phyloP scores from a whole-genome alignment of 2,797 vertebrate genomes.

The Capromys pilorides region DNA sequence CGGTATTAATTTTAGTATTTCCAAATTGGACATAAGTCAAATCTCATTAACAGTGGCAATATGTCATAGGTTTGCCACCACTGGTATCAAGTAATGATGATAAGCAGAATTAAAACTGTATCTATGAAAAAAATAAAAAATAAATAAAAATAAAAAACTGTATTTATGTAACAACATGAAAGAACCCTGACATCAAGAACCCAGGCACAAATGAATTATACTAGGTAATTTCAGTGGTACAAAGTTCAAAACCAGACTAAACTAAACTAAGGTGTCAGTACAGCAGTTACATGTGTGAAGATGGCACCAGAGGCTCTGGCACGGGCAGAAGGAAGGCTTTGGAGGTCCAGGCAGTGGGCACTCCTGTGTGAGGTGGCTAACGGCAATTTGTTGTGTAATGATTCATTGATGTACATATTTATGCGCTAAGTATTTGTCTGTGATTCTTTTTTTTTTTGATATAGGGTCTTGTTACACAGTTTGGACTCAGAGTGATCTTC shows the following conservation, averaged over 20 bases:
- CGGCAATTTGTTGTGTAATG: background rate
- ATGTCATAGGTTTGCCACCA: background rate
- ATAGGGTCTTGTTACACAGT: no score
- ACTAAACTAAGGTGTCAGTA: background rate
- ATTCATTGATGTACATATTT: background rate
- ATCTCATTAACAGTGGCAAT: background rate
- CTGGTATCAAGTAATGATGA: background rate
- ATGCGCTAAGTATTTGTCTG: background rate
- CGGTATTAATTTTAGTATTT: background rate
- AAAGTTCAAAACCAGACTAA: background rate
- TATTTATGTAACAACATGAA: background rate
- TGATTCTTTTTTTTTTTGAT: background rate
- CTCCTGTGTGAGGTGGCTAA: background rate
- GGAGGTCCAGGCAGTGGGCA: background rate
- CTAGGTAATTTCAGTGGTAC: background rate
- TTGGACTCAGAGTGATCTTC: no score
- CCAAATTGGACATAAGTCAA: background rate
- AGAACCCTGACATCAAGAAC: background rate
- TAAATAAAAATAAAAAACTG: no score
- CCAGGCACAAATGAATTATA: background rate
- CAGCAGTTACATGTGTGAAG: background rate
- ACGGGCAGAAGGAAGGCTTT: background rate
- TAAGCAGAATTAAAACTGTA: background rate
- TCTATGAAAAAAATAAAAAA: no score
- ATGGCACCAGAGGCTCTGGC: background rate